Evolutionary conservation across 1,140 invertebrate species (phyloP), one percentile per base, ranked within the genome.

Genomic region (Drosophila ambigua): DNA sequence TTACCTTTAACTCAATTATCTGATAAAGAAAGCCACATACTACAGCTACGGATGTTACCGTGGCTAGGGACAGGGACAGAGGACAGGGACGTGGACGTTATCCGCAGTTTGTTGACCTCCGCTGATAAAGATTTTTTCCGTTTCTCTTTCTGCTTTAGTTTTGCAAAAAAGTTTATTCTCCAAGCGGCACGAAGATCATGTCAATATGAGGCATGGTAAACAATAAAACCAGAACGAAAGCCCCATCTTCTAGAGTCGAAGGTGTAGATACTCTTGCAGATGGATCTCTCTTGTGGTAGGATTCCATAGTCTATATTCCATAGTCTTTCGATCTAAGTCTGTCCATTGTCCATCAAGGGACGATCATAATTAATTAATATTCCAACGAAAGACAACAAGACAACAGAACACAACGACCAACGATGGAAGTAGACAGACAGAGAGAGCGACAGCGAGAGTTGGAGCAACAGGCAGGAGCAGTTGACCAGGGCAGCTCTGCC

Each of bases 1-100:
- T 66, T 76, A 65, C 79, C 79, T 82, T 87, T 69, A 63, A 43
- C 43, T 73, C 69, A 80, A 75, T 85, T 85, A 85, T 85, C 82
- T 79, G 82, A 85, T 85, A 85, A 85, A 81, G 53, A 66, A 63
- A 60, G 59, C 20, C 16, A 26, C 23, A 23, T 13, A 39, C 35
- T 39, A 39, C 35, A 39, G 35, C 35, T 39, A 39, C 35, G 35
- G 35, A 39, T 39, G 35, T 39, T 13, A 13, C 35, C 4, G 11
- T 11, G 35, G 35, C 1, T 4, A 39, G 11, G 35, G 35, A 13
- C 4, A 43, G 23, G 28, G 4, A 26, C 8, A n/a, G 9, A 41
- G 60, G 49, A 15, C 39, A 28, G 53, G 13, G 15, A 49, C 39
- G 51, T 54, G 13, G 16, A 49, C 39, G 51, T 54, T 66, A 69